phyloP scores from a whole-genome alignment of 2,888 invertebrate genomes.

The Xylophagus ater region DNA sequence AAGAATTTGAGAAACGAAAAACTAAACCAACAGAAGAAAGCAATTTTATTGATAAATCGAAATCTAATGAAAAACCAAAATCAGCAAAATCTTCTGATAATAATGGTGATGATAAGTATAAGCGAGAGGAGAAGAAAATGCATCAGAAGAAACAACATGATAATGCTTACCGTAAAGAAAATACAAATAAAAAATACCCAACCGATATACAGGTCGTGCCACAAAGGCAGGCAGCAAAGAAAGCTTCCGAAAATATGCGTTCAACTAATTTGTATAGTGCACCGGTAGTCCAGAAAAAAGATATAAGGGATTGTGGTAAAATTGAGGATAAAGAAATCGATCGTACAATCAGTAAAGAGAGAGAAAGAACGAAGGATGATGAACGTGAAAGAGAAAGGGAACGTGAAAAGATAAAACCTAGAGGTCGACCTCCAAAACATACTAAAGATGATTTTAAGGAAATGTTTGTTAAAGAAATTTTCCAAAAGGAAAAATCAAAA shows the following conservation, averaged over 20 bases:
- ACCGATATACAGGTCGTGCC: constrained; percentile 73
- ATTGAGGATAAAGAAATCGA: constrained; percentile 20
- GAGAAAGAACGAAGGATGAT: constrained; percentile 21
- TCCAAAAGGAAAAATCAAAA: too few species aligned
- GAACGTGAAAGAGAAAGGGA: constrained; percentile 23
- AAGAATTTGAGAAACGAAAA: too few species aligned
- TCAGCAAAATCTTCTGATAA: too few species aligned
- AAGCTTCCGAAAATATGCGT: constrained; percentile 78
- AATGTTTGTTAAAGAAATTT: too few species aligned
- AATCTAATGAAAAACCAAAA: too few species aligned
- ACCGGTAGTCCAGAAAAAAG: constrained; percentile 12
- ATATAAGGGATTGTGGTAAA: constrained; percentile 13
- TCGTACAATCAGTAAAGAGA: constrained; percentile 19
- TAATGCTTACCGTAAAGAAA: constrained; percentile 7
- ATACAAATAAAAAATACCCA: constrained; percentile 41
- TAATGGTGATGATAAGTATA: too few species aligned
- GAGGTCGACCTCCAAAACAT: too few species aligned
- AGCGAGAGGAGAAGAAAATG: too few species aligned
- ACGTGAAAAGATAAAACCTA: constrained; percentile 14
- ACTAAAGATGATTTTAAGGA: too few species aligned
- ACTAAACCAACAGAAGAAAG: too few species aligned
- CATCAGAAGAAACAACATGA: constrained; percentile 2
- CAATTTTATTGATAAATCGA: too few species aligned
- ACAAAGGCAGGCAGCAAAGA: constrained; percentile 81
- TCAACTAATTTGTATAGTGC: constrained; percentile 44